Evolutionary conservation across 2,888 invertebrate species (phyloP).

Genomic region (Agrotis clavis): DNA sequence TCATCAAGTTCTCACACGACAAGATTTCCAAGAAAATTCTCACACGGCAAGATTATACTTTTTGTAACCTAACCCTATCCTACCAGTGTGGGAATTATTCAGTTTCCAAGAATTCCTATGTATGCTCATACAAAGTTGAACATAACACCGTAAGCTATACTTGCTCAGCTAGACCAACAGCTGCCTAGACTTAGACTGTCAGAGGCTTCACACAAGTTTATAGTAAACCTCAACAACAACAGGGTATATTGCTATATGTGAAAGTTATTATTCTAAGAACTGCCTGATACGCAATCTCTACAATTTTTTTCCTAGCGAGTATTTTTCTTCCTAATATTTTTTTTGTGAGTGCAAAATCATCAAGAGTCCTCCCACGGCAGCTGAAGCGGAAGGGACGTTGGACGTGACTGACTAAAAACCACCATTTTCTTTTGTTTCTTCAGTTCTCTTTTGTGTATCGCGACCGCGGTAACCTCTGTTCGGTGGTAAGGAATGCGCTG

Average conservation of each 20-base stretch:
- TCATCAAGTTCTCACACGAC: too few relatives aligned
- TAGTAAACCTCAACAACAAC: neutral
- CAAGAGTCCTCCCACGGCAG: too few relatives aligned
- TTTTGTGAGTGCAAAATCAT: too few relatives aligned
- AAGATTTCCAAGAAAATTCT: neutral
- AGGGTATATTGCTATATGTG: neutral
- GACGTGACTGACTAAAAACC: too few relatives aligned
- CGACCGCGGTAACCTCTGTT: too few relatives aligned
- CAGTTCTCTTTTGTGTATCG: too few relatives aligned
- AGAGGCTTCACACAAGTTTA: constrained; percentile 14
- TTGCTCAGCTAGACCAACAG: neutral
- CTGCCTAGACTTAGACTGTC: constrained; percentile 4
- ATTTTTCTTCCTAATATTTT: too few relatives aligned
- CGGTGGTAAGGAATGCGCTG: too few relatives aligned
- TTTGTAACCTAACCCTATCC: neutral
- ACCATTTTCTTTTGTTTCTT: too few relatives aligned
- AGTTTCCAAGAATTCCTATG: neutral
- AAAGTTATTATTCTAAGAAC: neutral
- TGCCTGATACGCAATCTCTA: neutral
- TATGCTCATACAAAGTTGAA: constrained; percentile 4
- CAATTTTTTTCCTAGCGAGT: neutral
- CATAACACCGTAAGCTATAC: constrained; percentile 16
- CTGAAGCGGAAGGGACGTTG: too few relatives aligned
- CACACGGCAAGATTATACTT: neutral
- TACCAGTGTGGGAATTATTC: neutral